phyloP scores from a whole-genome alignment of 2,113 vertebrate genomes.

The Eublepharis macularius region DNA sequence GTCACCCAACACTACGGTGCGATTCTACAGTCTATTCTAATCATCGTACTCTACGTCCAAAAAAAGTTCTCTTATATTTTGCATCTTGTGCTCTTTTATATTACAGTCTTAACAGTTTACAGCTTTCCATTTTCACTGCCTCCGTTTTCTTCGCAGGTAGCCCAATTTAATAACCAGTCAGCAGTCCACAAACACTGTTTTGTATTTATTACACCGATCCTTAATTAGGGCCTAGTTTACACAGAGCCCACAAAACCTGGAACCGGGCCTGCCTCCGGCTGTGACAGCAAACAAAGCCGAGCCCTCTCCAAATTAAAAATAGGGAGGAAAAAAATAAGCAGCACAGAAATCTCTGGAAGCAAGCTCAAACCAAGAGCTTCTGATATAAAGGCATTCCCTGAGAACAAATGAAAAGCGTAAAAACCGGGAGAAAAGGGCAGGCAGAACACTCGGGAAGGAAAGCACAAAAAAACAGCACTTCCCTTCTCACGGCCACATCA shows the following conservation, averaged over 20 bases:
- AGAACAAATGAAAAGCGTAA: constrained; percentile 28
- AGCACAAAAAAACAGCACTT: constrained; percentile 12
- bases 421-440: neutral
- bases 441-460: neutral
- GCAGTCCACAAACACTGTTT: neutral
- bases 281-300: neutral
- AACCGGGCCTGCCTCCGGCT: neutral
- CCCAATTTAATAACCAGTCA: neutral
- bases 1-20: neutral
- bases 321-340: constrained; percentile 43
- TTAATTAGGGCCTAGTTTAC: neutral
- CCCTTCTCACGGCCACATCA: constrained; percentile 4
- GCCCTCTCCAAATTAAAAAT: neutral
- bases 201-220: neutral
- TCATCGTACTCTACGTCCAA: too few species aligned
- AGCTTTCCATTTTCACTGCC: neutral
- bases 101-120: too few species aligned
- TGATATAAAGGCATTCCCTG: constrained; percentile 36
- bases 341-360: constrained; percentile 39
- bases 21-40: neutral
- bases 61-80: neutral
- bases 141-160: neutral
- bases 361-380: constrained; percentile 51
- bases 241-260: neutral
- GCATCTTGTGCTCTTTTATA: neutral